phyloP scores from a whole-genome alignment of 2,888 invertebrate genomes.

The Heteromyza rotundicornis region DNA sequence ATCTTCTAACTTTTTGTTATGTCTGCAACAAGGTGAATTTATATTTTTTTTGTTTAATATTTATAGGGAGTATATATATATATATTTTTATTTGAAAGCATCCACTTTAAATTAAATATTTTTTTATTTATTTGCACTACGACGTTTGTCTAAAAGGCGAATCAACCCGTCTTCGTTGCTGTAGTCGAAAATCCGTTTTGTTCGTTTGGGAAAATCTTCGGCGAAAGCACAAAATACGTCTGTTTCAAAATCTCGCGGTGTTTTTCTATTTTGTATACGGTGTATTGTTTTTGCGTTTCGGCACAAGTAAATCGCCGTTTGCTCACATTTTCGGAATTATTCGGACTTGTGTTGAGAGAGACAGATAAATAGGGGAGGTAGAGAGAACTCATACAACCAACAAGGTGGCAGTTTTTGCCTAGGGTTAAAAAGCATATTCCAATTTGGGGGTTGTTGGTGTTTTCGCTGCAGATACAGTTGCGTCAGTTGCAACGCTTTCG shows the following conservation, averaged over 20 bases:
- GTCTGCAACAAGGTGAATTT: too few relatives aligned
- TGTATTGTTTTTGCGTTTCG: constrained; percentile 17
- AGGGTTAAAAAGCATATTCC: neutral
- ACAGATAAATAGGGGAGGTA: constrained; percentile 11
- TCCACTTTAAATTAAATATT: neutral
- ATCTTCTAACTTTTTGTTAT: too few relatives aligned
- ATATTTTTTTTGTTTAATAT: too few relatives aligned
- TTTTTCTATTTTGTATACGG: constrained; percentile 28
- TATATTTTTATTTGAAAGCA: too few relatives aligned
- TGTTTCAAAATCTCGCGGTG: constrained; percentile 33
- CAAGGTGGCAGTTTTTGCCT: neutral
- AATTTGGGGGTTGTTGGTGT: neutral
- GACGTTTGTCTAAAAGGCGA: neutral
- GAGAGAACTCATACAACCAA: constrained; percentile 3
- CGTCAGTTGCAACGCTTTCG: constrained; percentile 10
- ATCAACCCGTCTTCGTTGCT: neutral
- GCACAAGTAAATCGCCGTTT: too few relatives aligned
- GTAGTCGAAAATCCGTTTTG: neutral
- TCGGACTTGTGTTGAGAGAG: neutral
- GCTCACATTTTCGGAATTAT: neutral
- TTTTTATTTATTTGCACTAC: neutral
- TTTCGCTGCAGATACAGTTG: constrained; percentile 19
- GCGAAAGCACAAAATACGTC: constrained; percentile 39
- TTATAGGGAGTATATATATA: too few relatives aligned
- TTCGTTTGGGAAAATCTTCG: neutral